These are phyloP conservation scores for Epinephelus cyanopodus DNA, from an alignment of 2,113 vertebrate species.

Conservation along the genomic window DNA sequence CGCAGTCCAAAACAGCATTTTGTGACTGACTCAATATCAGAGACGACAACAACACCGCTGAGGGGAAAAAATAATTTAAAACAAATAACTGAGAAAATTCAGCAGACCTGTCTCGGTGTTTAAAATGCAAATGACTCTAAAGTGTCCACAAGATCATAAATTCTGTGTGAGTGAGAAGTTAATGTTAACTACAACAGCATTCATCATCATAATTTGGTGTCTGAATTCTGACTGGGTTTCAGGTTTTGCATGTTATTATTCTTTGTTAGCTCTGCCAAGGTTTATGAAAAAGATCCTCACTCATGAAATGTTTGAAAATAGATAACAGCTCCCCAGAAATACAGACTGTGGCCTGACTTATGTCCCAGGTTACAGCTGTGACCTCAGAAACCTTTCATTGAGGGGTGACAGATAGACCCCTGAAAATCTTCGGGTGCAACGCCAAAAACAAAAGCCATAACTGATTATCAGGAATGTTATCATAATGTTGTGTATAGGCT, in stretches of 20 bases:
- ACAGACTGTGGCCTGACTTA: not conserved
- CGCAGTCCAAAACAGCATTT: slow-evolving; percentile 19
- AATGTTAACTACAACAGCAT: slow-evolving; percentile 18
- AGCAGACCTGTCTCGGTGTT: slow-evolving; percentile 46
- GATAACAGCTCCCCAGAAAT: not conserved
- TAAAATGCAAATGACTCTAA: slow-evolving; percentile 60
- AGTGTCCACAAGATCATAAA: slow-evolving; percentile 16
- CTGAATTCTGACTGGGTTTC: slow-evolving; percentile 7
- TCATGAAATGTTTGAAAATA: slow-evolving; percentile 10
- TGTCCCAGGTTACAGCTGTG: no score
- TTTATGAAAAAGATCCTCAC: not conserved
- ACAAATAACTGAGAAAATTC: slow-evolving; percentile 43
- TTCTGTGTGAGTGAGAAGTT: slow-evolving; percentile 28
- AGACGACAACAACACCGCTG: slow-evolving; percentile 30
- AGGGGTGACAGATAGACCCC: no score
- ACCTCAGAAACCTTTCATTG: no score
- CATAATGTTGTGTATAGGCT: no score
- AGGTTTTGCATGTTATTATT: slow-evolving; percentile 35
- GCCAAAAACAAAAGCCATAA: no score
- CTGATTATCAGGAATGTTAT: no score
- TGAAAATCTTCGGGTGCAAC: no score
- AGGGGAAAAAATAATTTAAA: slow-evolving; percentile 41
- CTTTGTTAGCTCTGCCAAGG: slow-evolving; percentile 13
- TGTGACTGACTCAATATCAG: slow-evolving; percentile 56
- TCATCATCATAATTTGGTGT: slow-evolving; percentile 23